Evolutionary conservation across 2,888 invertebrate species (phyloP).

Genomic region (Aphrophora alni): DNA sequence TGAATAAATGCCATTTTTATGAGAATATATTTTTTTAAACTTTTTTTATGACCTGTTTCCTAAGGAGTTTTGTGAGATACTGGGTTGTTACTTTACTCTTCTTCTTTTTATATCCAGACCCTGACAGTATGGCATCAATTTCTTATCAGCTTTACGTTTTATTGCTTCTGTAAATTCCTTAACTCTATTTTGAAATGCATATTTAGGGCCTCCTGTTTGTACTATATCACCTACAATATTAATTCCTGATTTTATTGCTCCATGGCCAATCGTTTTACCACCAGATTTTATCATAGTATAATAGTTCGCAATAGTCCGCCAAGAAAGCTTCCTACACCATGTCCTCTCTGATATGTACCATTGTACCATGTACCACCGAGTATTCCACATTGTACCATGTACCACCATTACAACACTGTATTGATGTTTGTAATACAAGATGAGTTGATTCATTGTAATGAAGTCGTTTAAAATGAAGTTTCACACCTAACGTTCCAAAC

Average conservation of each 20-base stretch:
- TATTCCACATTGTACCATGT: conserved; percentile 26
- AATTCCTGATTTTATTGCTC: conserved; percentile 31
- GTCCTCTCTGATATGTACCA: conserved; percentile 38
- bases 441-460: neutral
- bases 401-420: conserved; percentile 29
- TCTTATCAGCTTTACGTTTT: conserved; percentile 12
- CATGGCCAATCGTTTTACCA: conserved; percentile 33
- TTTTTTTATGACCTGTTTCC: neutral
- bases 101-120: conserved; percentile 26
- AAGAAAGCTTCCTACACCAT: conserved; percentile 44
- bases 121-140: conserved; percentile 6
- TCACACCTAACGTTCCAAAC: conserved; percentile 34
- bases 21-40: conserved; percentile 2
- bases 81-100: conserved; percentile 1
- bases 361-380: conserved; percentile 32
- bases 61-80: too few relatives aligned
- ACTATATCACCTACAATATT: conserved; percentile 34
- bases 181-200: neutral
- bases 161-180: conserved; percentile 16
- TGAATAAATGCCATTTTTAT: conserved; percentile 46
- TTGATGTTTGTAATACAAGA: neutral
- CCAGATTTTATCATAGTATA: conserved; percentile 38
- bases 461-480: conserved; percentile 34
- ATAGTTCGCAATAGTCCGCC: conserved; percentile 40
- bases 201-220: neutral